Evolutionary conservation across 2,113 vertebrate species (phyloP).

Genomic region (Tylochromis polylepis): DNA sequence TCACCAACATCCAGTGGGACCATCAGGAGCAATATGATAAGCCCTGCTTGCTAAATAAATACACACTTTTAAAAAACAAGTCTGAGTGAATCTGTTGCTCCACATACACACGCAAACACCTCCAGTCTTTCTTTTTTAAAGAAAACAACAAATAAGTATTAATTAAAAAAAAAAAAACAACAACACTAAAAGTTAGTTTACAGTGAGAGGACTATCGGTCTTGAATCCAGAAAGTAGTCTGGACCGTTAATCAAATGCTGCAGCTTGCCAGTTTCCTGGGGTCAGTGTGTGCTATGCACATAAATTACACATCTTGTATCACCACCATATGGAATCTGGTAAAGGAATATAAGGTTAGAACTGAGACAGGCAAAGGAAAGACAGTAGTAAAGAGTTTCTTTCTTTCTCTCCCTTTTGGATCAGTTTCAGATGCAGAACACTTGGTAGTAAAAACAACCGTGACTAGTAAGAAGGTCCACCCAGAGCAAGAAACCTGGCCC

Average conservation of each 20-base stretch:
- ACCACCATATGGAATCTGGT: slow-evolving; percentile 32
- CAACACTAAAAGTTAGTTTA: background rate
- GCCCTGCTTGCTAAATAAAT: slow-evolving; percentile 21
- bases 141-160: background rate
- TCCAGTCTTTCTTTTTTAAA: background rate
- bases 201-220: background rate
- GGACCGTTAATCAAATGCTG: slow-evolving; percentile 26
- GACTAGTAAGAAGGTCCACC: background rate
- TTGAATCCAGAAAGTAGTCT: slow-evolving; percentile 12
- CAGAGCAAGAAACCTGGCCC: background rate
- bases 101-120: background rate
- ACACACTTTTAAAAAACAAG: background rate
- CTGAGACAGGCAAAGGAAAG: background rate
- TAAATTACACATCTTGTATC: slow-evolving; percentile 48
- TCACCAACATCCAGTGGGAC: slow-evolving; percentile 42
- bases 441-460: slow-evolving; percentile 3
- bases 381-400: background rate
- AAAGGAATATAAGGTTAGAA: slow-evolving; percentile 33
- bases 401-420: background rate
- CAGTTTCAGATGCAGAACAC: background rate
- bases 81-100: slow-evolving; percentile 7
- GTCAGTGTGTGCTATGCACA: slow-evolving; percentile 11
- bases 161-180: background rate
- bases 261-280: background rate
- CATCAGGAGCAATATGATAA: slow-evolving; percentile 20